phyloP scores from a whole-genome alignment of 2,797 vertebrate species.

The Aphelocoma californica region DNA sequence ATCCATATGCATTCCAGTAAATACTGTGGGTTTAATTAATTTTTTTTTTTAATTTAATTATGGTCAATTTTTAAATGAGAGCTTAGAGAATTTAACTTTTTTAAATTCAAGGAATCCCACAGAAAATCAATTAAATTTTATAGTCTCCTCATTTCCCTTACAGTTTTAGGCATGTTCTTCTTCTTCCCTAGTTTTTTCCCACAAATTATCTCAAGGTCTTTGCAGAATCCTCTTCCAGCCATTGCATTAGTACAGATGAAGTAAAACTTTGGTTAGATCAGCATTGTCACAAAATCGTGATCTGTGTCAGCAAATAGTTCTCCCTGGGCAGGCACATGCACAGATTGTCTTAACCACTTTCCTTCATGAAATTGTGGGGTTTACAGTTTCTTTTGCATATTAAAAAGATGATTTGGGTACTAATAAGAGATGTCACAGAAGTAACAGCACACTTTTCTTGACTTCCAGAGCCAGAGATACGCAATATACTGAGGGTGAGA shows the following conservation, averaged over 20 bases:
- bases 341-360: background rate
- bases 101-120: background rate
- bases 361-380: background rate
- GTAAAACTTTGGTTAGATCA: background rate
- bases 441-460: background rate
- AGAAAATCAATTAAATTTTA: background rate
- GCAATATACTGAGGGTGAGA: background rate
- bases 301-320: background rate
- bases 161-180: background rate
- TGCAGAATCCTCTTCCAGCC: background rate
- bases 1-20: background rate
- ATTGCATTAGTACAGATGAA: background rate
- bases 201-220: background rate
- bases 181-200: background rate
- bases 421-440: background rate
- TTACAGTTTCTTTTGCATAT: background rate
- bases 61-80: background rate
- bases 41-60: background rate
- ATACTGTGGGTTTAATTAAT: fast-evolving
- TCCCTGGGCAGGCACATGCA: background rate
- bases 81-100: background rate
- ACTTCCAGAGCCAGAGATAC: background rate
- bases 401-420: background rate
- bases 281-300: background rate
- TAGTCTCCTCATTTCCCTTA: background rate